Conservation (phyloP, 1,140 invertebrate species). For the Zophobas atratus region DNA sequence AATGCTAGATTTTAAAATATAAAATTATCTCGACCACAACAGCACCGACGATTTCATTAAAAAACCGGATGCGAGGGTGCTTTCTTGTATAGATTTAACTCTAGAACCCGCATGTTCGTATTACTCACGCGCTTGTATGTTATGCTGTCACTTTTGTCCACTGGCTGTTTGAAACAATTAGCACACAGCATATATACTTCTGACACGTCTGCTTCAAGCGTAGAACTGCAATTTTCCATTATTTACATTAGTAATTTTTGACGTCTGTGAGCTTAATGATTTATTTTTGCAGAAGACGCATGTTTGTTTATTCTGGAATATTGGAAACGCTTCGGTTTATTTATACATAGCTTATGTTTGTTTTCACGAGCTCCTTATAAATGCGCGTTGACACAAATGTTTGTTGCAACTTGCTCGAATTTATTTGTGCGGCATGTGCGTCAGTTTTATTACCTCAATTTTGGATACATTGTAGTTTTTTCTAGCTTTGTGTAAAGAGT, state of each 20-base stretch:
- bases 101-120: conserved; percentile 10
- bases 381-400: conserved; percentile 36
- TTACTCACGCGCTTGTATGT: conserved; percentile 1
- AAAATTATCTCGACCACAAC: too few species aligned
- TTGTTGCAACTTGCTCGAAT: conserved; percentile 32
- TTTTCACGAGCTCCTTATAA: conserved; percentile 37
- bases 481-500: too few species aligned
- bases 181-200: neutral
- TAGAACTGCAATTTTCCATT: conserved; percentile 10
- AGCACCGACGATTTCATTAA: too few species aligned
- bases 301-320: conserved; percentile 38
- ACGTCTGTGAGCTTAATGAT: conserved; percentile 40
- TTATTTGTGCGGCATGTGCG: conserved; percentile 29
- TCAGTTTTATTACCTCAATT: conserved; percentile 6
- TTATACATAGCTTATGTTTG: conserved; percentile 33
- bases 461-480: neutral
- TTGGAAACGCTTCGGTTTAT: conserved; percentile 35
- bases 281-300: conserved; percentile 43
- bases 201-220: neutral
- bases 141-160: neutral
- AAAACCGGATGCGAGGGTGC: conserved; percentile 42
- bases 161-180: conserved; percentile 13
- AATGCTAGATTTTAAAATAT: too few species aligned
- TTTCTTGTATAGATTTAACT: conserved; percentile 22
- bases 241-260: conserved; percentile 25